phyloP scores from a whole-genome alignment of 2,888 invertebrate species.

The Linnaemya vulpina region DNA sequence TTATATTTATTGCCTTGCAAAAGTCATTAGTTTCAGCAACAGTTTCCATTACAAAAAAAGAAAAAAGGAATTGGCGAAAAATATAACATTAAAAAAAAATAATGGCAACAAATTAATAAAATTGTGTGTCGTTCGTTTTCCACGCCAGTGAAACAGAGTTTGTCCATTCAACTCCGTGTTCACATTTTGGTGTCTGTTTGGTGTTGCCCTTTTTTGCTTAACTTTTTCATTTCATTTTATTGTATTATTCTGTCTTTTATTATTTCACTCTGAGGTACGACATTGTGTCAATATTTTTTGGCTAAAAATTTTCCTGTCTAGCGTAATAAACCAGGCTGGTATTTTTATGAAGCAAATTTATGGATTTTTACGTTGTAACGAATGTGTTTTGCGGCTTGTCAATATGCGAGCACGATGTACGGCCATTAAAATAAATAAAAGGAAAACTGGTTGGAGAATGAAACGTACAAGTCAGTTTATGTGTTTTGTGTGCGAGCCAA shows the following conservation, averaged over 20 bases:
- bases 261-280: neutral
- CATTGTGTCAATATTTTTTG: constrained; percentile 30
- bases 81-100: neutral
- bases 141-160: neutral
- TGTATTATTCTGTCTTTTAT: neutral
- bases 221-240: neutral
- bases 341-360: constrained; percentile 3
- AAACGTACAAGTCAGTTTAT: neutral
- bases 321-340: constrained; percentile 11
- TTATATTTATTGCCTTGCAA: neutral
- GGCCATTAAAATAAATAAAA: neutral
- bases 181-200: neutral
- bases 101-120: neutral
- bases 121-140: neutral
- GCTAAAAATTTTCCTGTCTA: neutral
- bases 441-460: neutral
- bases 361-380: neutral
- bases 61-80: neutral
- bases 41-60: constrained; percentile 3
- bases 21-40: neutral
- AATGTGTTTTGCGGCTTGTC: neutral
- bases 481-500: neutral
- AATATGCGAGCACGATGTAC: neutral
- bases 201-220: neutral
- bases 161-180: neutral